These are phyloP conservation scores for Odiellus spinosus DNA, from an alignment of 2,888 invertebrate species.

Conservation along the genomic window DNA sequence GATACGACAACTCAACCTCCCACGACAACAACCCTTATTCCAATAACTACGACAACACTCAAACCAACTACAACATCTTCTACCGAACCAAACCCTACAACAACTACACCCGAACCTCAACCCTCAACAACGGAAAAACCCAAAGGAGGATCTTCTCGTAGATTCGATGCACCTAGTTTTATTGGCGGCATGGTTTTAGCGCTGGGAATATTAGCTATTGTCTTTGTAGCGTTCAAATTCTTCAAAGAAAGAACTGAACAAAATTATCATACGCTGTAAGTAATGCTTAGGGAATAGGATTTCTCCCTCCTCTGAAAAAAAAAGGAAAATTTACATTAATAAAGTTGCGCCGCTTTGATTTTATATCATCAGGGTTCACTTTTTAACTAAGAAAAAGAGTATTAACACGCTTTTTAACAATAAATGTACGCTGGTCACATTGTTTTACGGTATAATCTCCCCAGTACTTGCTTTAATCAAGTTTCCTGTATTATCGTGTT, in stretches of 20 bases:
- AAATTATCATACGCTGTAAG: conserved; percentile 15
- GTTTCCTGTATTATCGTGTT: too few species aligned
- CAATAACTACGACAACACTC: neutral
- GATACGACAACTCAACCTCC: too few species aligned
- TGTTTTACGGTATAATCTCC: too few species aligned
- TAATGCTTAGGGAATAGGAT: neutral
- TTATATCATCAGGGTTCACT: too few species aligned
- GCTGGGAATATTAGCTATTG: conserved; percentile 58
- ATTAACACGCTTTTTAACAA: too few species aligned
- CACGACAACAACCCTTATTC: neutral
- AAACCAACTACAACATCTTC: neutral
- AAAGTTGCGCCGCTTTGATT: neutral
- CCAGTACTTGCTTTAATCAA: too few species aligned
- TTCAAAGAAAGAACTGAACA: conserved; percentile 52
- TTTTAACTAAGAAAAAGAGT: too few species aligned
- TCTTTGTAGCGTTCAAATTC: conserved; percentile 68
- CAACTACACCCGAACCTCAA: neutral
- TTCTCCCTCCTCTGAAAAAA: neutral
- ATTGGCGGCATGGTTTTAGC: conserved; percentile 67
- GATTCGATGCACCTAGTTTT: conserved; percentile 30
- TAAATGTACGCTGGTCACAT: too few species aligned
- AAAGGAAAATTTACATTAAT: neutral
- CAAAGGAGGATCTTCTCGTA: conserved; percentile 11
- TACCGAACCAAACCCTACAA: neutral
- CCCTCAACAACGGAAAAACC: neutral